These are phyloP conservation scores for Hyaena hyaena DNA, from an alignment of 2,113 vertebrate genomes.

Conservation along the genomic window DNA sequence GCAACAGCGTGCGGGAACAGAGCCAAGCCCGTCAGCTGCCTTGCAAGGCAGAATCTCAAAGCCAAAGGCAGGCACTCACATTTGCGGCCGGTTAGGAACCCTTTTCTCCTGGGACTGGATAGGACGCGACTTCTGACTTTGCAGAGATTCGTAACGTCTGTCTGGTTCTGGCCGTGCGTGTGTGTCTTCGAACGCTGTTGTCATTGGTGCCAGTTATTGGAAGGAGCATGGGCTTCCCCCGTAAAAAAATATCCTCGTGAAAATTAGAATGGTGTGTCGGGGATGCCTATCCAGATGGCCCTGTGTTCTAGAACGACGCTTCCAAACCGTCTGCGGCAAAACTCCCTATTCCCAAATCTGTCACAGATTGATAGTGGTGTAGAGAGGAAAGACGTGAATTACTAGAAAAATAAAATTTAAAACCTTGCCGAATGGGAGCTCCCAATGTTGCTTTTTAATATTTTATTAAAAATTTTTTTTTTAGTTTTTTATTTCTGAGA, in stretches of 20 bases:
- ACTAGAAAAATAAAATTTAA: neutral
- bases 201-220: rapidly evolving
- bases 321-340: neutral
- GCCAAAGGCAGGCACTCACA: rapidly evolving
- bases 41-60: rapidly evolving
- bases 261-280: neutral
- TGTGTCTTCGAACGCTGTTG: rapidly evolving
- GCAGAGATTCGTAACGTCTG: rapidly evolving
- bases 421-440: neutral
- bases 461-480: too few species aligned
- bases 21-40: too few species aligned
- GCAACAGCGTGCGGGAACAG: neutral
- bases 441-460: rapidly evolving
- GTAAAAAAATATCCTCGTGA: neutral
- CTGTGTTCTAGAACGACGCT: neutral
- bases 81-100: neutral
- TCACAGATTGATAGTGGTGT: neutral
- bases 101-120: neutral
- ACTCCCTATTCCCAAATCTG: too few species aligned
- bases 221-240: neutral
- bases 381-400: rapidly evolving
- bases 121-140: neutral
- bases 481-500: too few species aligned
- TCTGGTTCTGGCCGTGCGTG: rapidly evolving
- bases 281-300: neutral